Base-by-base conservation (phyloP, 2,888 invertebrate genomes). In the Agonum fuliginosum region DNA sequence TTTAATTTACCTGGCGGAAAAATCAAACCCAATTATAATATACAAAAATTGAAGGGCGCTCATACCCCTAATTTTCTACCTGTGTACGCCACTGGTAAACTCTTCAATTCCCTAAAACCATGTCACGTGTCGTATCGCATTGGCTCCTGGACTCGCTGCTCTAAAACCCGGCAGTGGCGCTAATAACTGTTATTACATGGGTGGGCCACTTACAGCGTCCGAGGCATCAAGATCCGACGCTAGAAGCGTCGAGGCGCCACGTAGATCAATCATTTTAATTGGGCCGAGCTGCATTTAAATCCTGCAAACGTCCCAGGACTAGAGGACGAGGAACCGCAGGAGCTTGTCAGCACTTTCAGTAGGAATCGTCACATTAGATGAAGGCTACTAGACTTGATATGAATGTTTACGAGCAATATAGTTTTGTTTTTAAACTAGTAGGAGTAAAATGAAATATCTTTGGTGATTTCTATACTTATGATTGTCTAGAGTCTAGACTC, bases 241-340 rank as follows among this genome's bases (percentile, higher is more conserved):
- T 20, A 30, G n/a, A n/a, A n/a, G 34, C 14, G 34, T 65, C n/a
- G 30, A 30, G 22, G 48, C 58, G 34, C 8, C 37, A 24, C 43
- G 6, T 73, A 58, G 73, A 73, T 73, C 73, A 73, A 73, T 73
- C 73, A 73, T 54, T 73, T 73, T 73, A 73, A 73, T 73, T 73
- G 73, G 72, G 54, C 72, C 58, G 62, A 24, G 43, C 62, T 62
- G 41, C 43, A 73, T 73, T 58, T 43, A 58, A 48, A 62, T 62
- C 58, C 30, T 12, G 10, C 58, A 62, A 30, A 62, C 54, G 24
- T 54, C 22, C 37, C 0, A 10, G 24, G 10, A 24, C 58, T 8
- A 30, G 30, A 30, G 30, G 6, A 30, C 27, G 14, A 5, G 54
- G 3, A 30, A 62, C 30, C 58, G 58, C 58, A 62, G 12, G 3